Evolutionary conservation across 2,113 vertebrate species (phyloP).

Genomic region (Urocolius indicus): DNA sequence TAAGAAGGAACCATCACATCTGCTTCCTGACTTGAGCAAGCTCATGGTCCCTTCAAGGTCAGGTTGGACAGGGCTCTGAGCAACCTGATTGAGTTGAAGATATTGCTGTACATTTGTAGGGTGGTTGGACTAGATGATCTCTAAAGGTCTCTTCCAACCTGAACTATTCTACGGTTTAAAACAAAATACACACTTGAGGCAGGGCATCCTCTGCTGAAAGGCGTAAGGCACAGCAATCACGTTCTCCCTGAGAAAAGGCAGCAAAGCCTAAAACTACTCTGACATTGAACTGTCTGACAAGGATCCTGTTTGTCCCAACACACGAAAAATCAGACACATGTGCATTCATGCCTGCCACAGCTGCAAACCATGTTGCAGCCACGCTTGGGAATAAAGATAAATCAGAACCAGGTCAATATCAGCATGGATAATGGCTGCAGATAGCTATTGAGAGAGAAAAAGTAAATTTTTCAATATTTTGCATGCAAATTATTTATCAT

Average conservation of each 20-base stretch:
- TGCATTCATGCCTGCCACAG: neutral
- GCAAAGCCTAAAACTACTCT: neutral
- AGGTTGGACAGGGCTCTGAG: neutral
- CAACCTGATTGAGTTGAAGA: neutral
- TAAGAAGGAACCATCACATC: neutral
- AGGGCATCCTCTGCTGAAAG: constrained; percentile 29
- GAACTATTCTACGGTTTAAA: neutral
- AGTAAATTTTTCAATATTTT: neutral
- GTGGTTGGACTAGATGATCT: neutral
- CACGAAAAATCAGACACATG: neutral
- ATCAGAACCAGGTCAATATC: neutral
- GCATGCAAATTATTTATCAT: neutral
- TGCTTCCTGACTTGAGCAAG: neutral
- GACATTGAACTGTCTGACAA: neutral
- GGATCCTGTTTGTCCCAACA: neutral
- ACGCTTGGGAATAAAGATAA: neutral
- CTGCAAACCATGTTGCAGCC: neutral
- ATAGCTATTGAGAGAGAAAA: neutral
- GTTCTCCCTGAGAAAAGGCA: constrained; percentile 11
- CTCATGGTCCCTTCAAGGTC: neutral
- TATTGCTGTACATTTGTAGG: neutral
- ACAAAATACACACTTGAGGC: constrained; percentile 15
- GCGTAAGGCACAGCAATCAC: neutral
- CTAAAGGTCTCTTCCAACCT: neutral
- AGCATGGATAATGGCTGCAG: neutral